Evolutionary conservation across 2,797 vertebrate species (phyloP).

Genomic region (Sciurus carolinensis): DNA sequence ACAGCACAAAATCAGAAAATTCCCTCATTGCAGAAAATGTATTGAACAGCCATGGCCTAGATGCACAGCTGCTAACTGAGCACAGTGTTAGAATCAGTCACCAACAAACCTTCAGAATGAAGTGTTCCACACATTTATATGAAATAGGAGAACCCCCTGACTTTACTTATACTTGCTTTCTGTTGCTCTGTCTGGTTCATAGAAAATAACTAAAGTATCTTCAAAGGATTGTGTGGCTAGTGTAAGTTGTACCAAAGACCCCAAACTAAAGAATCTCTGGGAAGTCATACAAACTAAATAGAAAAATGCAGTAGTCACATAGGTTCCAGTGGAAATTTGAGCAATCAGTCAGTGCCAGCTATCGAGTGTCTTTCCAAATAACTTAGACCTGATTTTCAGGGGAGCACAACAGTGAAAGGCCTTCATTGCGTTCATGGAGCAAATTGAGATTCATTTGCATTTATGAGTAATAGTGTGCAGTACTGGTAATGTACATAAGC

Average conservation of each 20-base stretch:
- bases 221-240: neutral
- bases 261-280: neutral
- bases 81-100: neutral
- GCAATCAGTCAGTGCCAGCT: neutral
- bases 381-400: neutral
- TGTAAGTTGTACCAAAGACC: neutral
- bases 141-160: neutral
- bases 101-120: neutral
- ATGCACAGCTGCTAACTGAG: neutral
- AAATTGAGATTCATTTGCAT: neutral
- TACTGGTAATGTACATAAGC: neutral
- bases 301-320: neutral
- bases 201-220: neutral
- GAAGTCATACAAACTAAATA: neutral
- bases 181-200: neutral
- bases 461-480: neutral
- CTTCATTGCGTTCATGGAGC: neutral
- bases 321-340: neutral
- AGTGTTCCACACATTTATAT: neutral
- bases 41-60: neutral
- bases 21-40: neutral
- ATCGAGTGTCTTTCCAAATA: neutral
- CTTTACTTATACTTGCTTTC: neutral
- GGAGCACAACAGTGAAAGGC: neutral
- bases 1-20: neutral